phyloP scores from a whole-genome alignment of 1,140 invertebrate genomes.

The Colletes latitarsis region DNA sequence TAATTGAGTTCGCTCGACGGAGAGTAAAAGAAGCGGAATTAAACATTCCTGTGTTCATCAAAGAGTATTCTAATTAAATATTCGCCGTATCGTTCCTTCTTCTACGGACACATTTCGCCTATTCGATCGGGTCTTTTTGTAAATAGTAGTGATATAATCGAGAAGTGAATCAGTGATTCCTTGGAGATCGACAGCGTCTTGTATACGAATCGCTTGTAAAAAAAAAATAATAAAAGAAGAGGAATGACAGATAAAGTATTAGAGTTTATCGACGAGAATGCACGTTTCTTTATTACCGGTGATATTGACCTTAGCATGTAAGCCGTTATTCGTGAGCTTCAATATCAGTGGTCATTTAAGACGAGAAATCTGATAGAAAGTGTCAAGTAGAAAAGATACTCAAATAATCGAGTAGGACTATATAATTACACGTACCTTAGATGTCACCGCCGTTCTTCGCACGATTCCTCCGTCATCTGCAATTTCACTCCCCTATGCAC shows the following conservation, averaged over 20 bases:
- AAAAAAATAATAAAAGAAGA: not conserved
- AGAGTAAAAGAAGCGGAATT: slow-evolving; percentile 24
- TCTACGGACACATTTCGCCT: slow-evolving; percentile 8
- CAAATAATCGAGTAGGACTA: slow-evolving; percentile 2
- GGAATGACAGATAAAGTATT: not conserved
- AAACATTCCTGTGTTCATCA: slow-evolving; percentile 43
- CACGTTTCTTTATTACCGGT: slow-evolving; percentile 8
- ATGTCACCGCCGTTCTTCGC: not conserved
- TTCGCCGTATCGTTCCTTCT: slow-evolving; percentile 32
- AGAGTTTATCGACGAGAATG: not conserved
- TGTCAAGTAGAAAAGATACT: slow-evolving; percentile 5
- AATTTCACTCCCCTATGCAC: not conserved
- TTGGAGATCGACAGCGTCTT: slow-evolving; percentile 28
- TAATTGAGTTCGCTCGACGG: not conserved
- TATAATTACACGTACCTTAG: slow-evolving; percentile 19
- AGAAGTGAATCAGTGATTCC: slow-evolving; percentile 21
- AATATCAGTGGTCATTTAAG: not conserved
- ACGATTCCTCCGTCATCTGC: not conserved
- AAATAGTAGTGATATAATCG: slow-evolving; percentile 43
- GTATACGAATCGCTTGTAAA: slow-evolving; percentile 57
- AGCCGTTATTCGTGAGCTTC: slow-evolving; percentile 26
- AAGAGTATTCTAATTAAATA: slow-evolving; percentile 40
- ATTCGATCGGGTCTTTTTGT: slow-evolving; percentile 19
- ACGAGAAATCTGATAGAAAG: not conserved
- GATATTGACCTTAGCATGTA: slow-evolving; percentile 23